phyloP scores from a whole-genome alignment of 2,888 invertebrate genomes.

The Synergus umbraculus region DNA sequence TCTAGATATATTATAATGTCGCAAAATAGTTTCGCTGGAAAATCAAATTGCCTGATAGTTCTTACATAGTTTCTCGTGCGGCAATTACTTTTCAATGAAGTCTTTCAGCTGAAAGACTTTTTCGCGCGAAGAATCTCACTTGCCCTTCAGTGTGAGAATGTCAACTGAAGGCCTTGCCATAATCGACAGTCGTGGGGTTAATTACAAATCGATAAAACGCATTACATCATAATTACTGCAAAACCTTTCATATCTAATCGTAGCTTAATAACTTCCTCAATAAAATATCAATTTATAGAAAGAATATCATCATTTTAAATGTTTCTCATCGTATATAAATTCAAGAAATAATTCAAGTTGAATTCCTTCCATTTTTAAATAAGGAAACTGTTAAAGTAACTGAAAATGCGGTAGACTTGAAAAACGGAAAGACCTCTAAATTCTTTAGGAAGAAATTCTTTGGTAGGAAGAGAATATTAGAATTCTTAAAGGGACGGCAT shows the following conservation, averaged over 20 bases:
- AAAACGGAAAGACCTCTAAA: neutral
- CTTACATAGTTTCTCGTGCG: neutral
- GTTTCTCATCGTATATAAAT: no score
- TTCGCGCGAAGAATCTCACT: neutral
- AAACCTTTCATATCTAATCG: neutral
- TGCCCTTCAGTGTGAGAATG: neutral
- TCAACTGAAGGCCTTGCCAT: neutral
- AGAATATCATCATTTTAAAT: no score
- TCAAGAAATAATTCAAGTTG: no score
- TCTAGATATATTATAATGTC: conserved; percentile 43
- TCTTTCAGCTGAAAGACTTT: neutral
- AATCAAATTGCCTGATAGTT: conserved; percentile 44
- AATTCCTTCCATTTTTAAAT: neutral
- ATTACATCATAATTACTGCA: neutral
- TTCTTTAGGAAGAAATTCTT: neutral
- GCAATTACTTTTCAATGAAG: neutral
- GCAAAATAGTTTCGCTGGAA: conserved; percentile 44
- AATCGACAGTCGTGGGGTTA: neutral
- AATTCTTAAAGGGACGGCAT: conserved; percentile 2
- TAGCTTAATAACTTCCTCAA: neutral
- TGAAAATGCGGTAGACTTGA: neutral
- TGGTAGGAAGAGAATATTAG: neutral
- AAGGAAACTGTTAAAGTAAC: neutral
- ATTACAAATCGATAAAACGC: neutral
- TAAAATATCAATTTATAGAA: neutral